Conservation (phyloP, 1,140 invertebrate species). For the Diachasmimorpha longicaudata region DNA sequence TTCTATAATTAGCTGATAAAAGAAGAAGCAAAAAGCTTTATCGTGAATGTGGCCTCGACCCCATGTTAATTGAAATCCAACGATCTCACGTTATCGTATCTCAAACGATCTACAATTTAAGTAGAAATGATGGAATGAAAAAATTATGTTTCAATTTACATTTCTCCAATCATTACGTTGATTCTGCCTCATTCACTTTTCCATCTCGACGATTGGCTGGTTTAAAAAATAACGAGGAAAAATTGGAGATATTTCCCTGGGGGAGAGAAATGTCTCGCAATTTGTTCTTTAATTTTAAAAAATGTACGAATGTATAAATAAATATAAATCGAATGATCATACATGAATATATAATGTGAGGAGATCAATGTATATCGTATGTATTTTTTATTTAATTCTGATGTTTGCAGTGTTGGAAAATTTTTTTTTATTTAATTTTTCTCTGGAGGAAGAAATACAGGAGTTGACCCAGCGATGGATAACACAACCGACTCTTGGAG, state of each 20-base stretch:
- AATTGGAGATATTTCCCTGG: too few relatives aligned
- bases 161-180: background rate
- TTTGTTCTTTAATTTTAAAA: too few relatives aligned
- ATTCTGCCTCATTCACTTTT: background rate
- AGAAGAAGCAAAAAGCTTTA: background rate
- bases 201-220: background rate
- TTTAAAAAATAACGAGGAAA: too few relatives aligned
- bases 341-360: too few relatives aligned
- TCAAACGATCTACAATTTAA: background rate
- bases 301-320: conserved; percentile 2
- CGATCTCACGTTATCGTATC: conserved; percentile 5
- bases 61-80: conserved; percentile 13
- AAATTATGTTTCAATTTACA: background rate
- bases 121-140: background rate
- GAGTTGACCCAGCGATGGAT: background rate
- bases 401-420: too few relatives aligned
- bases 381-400: too few relatives aligned
- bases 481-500: background rate
- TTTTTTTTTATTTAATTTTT: too few relatives aligned
- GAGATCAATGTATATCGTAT: too few relatives aligned
- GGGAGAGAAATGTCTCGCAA: too few relatives aligned
- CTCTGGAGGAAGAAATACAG: background rate
- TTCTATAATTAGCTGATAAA: conserved; percentile 8
- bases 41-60: background rate
- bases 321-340: too few relatives aligned